Evolutionary conservation across 1,140 invertebrate genomes (phyloP), one percentile per base, ranked within the genome.

Genomic region (Venturia canescens): DNA sequence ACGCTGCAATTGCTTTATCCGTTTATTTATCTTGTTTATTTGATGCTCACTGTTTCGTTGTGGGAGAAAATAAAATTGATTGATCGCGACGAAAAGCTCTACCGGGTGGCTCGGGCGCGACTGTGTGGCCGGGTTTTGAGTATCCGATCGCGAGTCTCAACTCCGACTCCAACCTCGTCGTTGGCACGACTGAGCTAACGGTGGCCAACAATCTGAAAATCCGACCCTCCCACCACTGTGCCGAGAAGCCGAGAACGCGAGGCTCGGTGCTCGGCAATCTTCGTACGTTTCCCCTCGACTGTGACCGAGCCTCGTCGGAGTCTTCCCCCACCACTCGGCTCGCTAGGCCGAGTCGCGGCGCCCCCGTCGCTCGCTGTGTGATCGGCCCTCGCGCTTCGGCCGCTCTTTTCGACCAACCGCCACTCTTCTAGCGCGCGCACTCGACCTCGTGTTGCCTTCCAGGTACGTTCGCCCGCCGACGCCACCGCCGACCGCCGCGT

Each of bases 111-210:
- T 85, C 83, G 83, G 80, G 79, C 78, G 82, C 71, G 79, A 82
- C 63, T 75, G 79, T 72, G 71, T 76, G 75, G 78, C 75, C 74
- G 82, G 81, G 77, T 60, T 63, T 29, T 83, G 79, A 27, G 74
- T 48, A 74, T 71, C 80, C 76, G 77, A 84, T 75, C 83, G 84
- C 85, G 86, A 84, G 70, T 83, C 87, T 81, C 88, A 77, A 86
- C 82, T 83, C 86, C 88, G 86, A 87, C 87, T 87, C 84, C 88
- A 85, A 87, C 83, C 88, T 88, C 89, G 88, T 83, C 85, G 88
- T 86, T 88, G 88, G 86, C 88, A 87, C 88, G 86, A 90, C 90
- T 90, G 89, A 88, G 69, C 75, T 26, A 38, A 84, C 83, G 78
- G 78, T 80, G 63, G 60, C 63, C 60, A 27, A 38, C 18, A 53